Evolutionary conservation across 2,113 vertebrate species (phyloP), one percentile per base, ranked within the genome.

Genomic region (Athene cunicularia): DNA sequence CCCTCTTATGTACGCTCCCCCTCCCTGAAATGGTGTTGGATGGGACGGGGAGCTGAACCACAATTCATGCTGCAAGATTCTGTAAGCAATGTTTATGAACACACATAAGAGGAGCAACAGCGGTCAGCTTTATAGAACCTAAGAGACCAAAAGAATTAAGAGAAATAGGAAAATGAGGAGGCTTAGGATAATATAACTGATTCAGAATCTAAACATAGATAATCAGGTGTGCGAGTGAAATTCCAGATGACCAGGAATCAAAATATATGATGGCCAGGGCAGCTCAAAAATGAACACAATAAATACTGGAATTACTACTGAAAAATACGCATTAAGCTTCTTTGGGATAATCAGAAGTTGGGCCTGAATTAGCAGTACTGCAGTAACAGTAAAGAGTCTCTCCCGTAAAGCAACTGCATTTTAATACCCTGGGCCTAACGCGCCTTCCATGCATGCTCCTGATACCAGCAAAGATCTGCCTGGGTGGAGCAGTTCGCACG

Each of bases 341-440:
- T 35, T 7, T 2, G 4, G 14, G 3, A 30, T 4, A 43, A 39
- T 11, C 2, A 9, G 2, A 73, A 74, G 21, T 11, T 11, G 17
- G 41, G 24, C 33, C 33, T 0, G 4, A 43, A 20, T 11, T 0
- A 14, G 23, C 12, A 58, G 14, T 2, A 33, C 62, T 23, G 11
- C 41, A 60, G 0, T 0, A 41, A 9, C 21, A 43, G 10, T 0
- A 4, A 26, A 26, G 12, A 13, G 8, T 10, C 14, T 11, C 37
- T 13, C 30, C 5, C 1, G 1, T 12, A 19, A 47, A 52, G 27
- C 3, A 2, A 23, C 28, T 8, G 19, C 43, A 7, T 15, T 64
- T 56, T 16, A 47, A n/a, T 5, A 5, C 10, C 32, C 45, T 0
- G 33, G 63, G 80, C 73, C 72, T 9, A 11, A 11, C 2, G 10